A percentile compares a stretch with the other conserved stretches of the same genome.
Evolutionary conservation across 2,888 invertebrate genomes (phyloP).

Genomic region (Trileptium ribeirensis): DNA sequence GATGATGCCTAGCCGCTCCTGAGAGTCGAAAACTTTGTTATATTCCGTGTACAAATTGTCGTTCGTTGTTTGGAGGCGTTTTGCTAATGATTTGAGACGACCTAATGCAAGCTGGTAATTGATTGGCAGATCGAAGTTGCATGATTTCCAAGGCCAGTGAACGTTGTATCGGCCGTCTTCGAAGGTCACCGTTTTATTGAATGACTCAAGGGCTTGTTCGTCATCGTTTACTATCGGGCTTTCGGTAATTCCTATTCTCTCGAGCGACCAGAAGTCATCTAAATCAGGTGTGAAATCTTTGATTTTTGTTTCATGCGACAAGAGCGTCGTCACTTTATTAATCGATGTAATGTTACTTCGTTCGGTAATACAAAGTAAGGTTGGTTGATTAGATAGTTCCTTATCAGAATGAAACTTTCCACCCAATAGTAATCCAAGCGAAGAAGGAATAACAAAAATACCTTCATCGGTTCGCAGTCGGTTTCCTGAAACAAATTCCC

Average conservation of each 20-base stretch:
- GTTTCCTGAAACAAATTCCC: background rate
- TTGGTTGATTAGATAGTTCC: background rate
- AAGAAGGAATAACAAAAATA: background rate
- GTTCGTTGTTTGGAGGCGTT: background rate
- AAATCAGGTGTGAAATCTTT: background rate
- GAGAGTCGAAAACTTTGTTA: conserved; percentile 21
- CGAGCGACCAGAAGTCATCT: conserved; percentile 10
- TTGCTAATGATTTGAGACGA: conserved; percentile 6
- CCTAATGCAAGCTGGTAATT: conserved; percentile 16
- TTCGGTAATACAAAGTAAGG: background rate
- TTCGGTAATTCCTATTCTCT: conserved; percentile 10
- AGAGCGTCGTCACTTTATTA: no score
- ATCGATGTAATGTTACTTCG: no score
- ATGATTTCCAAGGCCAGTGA: conserved; percentile 7
- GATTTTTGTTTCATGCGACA: background rate
- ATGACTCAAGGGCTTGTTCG: background rate
- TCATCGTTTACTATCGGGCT: background rate
- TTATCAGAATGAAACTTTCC: background rate
- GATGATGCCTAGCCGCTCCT: conserved; percentile 23
- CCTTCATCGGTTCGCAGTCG: background rate
- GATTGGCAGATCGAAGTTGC: background rate
- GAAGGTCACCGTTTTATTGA: conserved; percentile 5
- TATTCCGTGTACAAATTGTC: conserved; percentile 21
- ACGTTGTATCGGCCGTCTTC: conserved; percentile 3
- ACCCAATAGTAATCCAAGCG: background rate